Conservation (phyloP, 92 coral and sea anemone genomes). For the Actinernus sp. region DNA sequence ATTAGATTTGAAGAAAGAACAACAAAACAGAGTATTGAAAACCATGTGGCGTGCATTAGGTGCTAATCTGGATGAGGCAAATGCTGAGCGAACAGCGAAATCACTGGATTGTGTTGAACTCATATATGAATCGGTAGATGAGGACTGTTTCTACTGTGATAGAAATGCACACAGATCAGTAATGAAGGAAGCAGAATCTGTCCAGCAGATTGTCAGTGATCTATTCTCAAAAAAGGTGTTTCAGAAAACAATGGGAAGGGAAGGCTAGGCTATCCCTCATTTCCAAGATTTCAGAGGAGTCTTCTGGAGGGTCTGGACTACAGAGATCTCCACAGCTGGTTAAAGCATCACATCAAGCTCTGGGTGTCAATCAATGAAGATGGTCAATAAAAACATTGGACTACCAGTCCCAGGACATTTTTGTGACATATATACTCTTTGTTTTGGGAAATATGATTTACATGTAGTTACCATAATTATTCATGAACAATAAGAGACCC, state of each 20-base stretch:
- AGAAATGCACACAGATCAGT: slow-evolving; percentile 18
- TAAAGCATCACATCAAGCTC: slow-evolving; percentile 45
- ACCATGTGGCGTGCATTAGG: slow-evolving; percentile 54
- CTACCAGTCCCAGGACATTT: no score
- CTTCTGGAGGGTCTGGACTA: slow-evolving; percentile 53
- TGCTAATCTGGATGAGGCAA: slow-evolving; percentile 42
- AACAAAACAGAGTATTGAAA: slow-evolving; percentile 43
- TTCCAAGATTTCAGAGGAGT: slow-evolving; percentile 51
- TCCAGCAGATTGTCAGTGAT: slow-evolving; percentile 30
- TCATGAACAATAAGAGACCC: no score
- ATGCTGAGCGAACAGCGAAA: slow-evolving; percentile 67
- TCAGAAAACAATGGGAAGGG: slow-evolving; percentile 21
- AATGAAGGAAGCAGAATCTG: slow-evolving; percentile 48
- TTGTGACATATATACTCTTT: no score
- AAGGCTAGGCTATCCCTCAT: slow-evolving; percentile 46
- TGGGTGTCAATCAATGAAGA: slow-evolving; percentile 53
- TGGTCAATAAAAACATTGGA: no score
- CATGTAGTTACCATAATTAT: no score
- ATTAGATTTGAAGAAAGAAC: slow-evolving; percentile 44
- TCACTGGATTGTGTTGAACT: slow-evolving; percentile 32
- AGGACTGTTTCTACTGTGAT: slow-evolving; percentile 36
- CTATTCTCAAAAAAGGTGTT: slow-evolving; percentile 22
- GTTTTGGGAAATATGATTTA: no score
- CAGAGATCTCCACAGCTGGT: slow-evolving; percentile 48
- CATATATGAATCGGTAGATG: slow-evolving; percentile 38